Percentiles rank a stretch among this genome's conserved stretches.
Evolutionary conservation across 1,140 invertebrate species (phyloP).

Genomic region (Alviniconcha marisindica): DNA sequence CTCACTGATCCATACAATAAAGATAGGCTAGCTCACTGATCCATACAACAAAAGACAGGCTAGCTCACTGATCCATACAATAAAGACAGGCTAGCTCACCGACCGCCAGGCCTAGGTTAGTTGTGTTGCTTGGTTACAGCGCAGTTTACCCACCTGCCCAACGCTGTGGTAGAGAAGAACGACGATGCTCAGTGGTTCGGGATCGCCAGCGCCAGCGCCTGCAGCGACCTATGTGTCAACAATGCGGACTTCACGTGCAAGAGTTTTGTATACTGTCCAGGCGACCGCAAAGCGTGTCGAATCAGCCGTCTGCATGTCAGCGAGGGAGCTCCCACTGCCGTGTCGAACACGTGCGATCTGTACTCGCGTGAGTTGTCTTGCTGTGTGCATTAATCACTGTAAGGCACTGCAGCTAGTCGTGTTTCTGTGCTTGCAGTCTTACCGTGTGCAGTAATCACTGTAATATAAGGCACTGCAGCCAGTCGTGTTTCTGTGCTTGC

Average conservation of each 20-base stretch:
- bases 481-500: too few relatives aligned
- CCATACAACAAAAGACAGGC: too few relatives aligned
- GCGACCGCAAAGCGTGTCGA: slow-evolving; percentile 47
- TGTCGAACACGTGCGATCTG: slow-evolving; percentile 57
- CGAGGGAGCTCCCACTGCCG: slow-evolving; percentile 51
- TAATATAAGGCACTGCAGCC: too few relatives aligned
- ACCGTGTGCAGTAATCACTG: too few relatives aligned
- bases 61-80: too few relatives aligned
- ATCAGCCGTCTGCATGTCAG: slow-evolving; percentile 57
- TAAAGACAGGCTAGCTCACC: too few relatives aligned
- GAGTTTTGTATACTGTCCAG: slow-evolving; percentile 62
- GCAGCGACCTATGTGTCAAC: slow-evolving; percentile 57
- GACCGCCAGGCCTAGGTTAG: too few relatives aligned
- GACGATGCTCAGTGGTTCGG: slow-evolving; percentile 52
- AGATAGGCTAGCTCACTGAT: too few relatives aligned
- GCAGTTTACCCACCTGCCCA: slow-evolving; percentile 57
- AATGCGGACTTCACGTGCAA: slow-evolving; percentile 57
- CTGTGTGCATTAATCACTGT: too few relatives aligned
- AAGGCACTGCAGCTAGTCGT: too few relatives aligned
- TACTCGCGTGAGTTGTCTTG: slow-evolving; percentile 52
- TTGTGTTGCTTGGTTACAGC: slow-evolving; percentile 46
- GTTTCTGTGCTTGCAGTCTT: too few relatives aligned
- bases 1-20: too few relatives aligned
- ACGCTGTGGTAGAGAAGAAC: slow-evolving; percentile 43
- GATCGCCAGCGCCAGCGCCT: slow-evolving; percentile 48